These are phyloP conservation scores for Strongylocentrotus purpuratus DNA, from an alignment of 35 echinoderm and acorn worm genomes.

Conservation along the genomic window DNA sequence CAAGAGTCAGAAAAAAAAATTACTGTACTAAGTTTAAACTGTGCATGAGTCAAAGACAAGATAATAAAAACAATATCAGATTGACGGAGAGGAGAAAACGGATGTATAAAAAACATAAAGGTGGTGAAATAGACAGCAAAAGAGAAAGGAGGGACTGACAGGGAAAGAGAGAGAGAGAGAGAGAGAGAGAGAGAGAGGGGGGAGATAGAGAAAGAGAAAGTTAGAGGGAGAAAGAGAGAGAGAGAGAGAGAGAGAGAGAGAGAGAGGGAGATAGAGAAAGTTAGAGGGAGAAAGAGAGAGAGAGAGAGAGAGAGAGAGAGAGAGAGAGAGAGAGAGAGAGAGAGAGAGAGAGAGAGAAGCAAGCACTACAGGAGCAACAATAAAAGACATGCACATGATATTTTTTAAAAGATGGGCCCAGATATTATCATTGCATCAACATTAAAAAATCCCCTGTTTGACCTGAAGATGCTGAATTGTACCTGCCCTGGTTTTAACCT, in stretches of 20 bases:
- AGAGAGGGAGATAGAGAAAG: neutral
- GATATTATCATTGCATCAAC: neutral
- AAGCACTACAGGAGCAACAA: neutral
- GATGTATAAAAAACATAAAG: neutral
- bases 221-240: neutral
- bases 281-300: neutral
- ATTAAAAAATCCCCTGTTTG: neutral
- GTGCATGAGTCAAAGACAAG: neutral
- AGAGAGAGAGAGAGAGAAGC: neutral
- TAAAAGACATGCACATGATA: neutral
- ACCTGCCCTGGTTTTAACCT: neutral
- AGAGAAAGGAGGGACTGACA: neutral
- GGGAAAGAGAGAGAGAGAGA: neutral
- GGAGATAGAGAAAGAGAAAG: neutral
- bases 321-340: no score
- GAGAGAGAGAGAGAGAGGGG: conserved; percentile 15
- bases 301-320: no score
- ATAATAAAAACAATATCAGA: neutral
- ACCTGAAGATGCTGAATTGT: neutral
- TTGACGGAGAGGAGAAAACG: neutral
- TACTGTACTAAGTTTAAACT: neutral
- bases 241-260: neutral
- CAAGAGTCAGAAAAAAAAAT: no score
- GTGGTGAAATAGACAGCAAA: neutral
- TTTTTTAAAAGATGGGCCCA: no score